Conservation (phyloP, 1,140 invertebrate genomes). For the Aphelinus certus region DNA sequence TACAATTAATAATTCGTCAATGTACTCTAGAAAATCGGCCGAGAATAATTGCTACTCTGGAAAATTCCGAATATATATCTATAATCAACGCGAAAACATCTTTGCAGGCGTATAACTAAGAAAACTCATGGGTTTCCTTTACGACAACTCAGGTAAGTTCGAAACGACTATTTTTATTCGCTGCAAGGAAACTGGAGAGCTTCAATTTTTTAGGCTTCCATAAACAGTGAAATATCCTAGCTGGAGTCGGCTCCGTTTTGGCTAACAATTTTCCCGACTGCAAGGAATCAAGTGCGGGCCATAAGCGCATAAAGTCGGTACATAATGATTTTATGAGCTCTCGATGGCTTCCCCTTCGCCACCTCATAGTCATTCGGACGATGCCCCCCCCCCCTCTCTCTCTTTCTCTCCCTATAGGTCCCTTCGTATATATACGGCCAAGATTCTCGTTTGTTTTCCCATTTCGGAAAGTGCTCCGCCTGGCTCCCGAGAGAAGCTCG, state of each 20-base stretch:
- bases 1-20: too few relatives aligned
- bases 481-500: conserved; percentile 46
- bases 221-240: conserved; percentile 19
- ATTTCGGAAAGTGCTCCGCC: conserved; percentile 46
- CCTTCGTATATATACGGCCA: conserved; percentile 33
- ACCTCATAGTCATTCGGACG: conserved; percentile 37
- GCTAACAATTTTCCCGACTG: conserved; percentile 42
- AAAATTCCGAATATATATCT: too few relatives aligned
- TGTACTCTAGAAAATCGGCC: too few relatives aligned
- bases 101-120: too few relatives aligned
- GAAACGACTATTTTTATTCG: conserved; percentile 27
- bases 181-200: conserved; percentile 7
- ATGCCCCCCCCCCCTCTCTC: conserved; percentile 17
- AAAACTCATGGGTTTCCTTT: too few relatives aligned
- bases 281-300: conserved; percentile 49
- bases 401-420: conserved; percentile 28
- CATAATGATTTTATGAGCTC: conserved; percentile 56
- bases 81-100: too few relatives aligned
- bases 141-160: too few relatives aligned
- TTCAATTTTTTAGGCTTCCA: conserved; percentile 22
- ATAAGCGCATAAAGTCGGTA: conserved; percentile 51
- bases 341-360: conserved; percentile 42
- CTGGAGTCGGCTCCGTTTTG: conserved; percentile 25
- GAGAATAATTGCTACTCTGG: too few relatives aligned
- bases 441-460: conserved; percentile 54